Evolutionary conservation across 2,797 vertebrate genomes (phyloP).

Genomic region (Agapornis canus): DNA sequence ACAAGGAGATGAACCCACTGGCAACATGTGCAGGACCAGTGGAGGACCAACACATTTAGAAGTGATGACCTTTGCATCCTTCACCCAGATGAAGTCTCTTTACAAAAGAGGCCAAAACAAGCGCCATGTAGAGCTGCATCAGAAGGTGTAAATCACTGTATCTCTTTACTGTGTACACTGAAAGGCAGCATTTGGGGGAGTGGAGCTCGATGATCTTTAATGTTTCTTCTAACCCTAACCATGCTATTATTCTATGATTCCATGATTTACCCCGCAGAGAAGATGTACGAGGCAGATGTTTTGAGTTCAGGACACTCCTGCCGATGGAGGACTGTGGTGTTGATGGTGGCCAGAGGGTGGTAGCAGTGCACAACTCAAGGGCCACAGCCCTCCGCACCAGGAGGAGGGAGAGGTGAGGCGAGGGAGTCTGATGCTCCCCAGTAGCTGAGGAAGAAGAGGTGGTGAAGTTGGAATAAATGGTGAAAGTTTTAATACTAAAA

Average conservation of each 20-base stretch:
- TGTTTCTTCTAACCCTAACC: background rate
- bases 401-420: background rate
- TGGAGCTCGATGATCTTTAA: background rate
- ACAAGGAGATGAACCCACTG: background rate
- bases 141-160: background rate
- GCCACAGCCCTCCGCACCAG: background rate
- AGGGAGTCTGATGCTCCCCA: background rate
- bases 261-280: background rate
- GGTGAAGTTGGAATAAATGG: background rate
- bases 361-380: constrained; percentile 10
- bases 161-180: background rate
- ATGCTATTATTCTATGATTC: background rate
- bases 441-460: background rate
- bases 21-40: rapidly evolving
- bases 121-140: background rate
- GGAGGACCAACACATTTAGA: background rate
- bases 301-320: background rate
- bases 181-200: background rate
- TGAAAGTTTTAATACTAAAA: background rate
- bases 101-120: background rate
- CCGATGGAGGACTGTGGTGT: background rate
- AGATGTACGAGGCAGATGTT: rapidly evolving
- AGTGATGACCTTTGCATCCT: background rate
- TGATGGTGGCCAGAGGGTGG: constrained; percentile 33
- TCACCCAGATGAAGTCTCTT: background rate